A percentile compares a stretch with the other conserved stretches of the same genome.
Conservation (phyloP, 2,888 invertebrate genomes). For the Lobophora halterata region DNA sequence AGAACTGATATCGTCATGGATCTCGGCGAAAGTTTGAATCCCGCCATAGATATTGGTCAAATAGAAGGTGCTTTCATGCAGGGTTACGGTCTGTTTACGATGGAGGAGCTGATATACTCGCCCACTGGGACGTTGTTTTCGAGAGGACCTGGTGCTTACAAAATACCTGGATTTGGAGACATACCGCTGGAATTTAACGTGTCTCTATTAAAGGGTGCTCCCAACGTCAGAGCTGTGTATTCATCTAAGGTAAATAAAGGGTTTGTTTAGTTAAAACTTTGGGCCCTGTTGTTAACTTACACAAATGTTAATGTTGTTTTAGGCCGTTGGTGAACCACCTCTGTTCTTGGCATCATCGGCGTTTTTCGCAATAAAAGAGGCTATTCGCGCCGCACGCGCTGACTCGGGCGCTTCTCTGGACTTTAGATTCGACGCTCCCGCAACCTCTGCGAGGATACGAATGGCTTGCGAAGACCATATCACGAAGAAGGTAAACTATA, state of each 20-base stretch:
- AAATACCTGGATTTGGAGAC: conserved; percentile 95
- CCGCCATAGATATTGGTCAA: conserved; percentile 98
- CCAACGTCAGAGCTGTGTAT: conserved; percentile 95
- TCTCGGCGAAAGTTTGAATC: conserved; percentile 96
- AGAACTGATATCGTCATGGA: conserved; percentile 98
- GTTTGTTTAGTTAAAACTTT: neutral
- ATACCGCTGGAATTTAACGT: conserved; percentile 97
- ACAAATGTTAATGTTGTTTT: conserved; percentile 34
- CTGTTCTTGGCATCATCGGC: conserved; percentile 93
- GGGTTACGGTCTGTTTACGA: conserved; percentile 94
- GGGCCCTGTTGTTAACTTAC: neutral
- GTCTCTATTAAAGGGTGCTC: conserved; percentile 92
- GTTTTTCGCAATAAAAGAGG: conserved; percentile 94
- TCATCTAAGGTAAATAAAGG: conserved; percentile 92
- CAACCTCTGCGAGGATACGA: conserved; percentile 93
- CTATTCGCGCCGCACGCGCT: conserved; percentile 88
- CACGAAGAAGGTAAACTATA: conserved; percentile 83
- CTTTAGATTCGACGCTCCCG: conserved; percentile 90
- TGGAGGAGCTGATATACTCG: conserved; percentile 94
- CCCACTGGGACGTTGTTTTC: conserved; percentile 91
- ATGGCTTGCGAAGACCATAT: conserved; percentile 94
- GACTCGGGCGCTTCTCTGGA: conserved; percentile 83
- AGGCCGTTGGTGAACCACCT: conserved; percentile 98
- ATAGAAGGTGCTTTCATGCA: conserved; percentile 97
- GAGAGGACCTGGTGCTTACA: conserved; percentile 95